Percentiles rank a stretch among this genome's conserved stretches.
These are phyloP conservation scores for Phacellophora camtschatica DNA, from an alignment of 30 jellyfish, hydroid and myxozoan species.

Conservation along the genomic window DNA sequence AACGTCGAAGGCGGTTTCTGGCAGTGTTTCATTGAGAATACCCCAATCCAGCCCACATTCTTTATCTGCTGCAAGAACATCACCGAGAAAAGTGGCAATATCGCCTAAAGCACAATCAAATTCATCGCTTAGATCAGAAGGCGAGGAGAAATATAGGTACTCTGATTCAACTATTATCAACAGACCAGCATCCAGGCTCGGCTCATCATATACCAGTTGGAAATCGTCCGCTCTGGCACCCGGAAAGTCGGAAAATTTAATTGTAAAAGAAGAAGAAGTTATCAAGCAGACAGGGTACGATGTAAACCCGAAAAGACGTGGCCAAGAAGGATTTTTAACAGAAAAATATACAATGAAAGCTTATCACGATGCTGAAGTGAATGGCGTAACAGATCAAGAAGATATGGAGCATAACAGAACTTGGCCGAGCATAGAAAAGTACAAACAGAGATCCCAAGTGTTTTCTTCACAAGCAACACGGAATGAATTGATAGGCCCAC, in stretches of 20 bases:
- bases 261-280: background rate
- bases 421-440: slow-evolving; percentile 58
- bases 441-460: background rate
- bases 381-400: too few relatives aligned
- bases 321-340: background rate
- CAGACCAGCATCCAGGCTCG: background rate
- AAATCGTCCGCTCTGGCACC: slow-evolving; percentile 13
- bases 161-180: background rate
- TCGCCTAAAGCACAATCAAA: background rate
- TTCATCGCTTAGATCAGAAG: background rate
- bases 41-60: slow-evolving; percentile 49
- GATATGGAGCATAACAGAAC: slow-evolving; percentile 45
- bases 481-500: background rate
- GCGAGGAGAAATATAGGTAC: background rate
- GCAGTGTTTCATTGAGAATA: background rate
- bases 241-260: background rate
- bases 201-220: slow-evolving; percentile 41
- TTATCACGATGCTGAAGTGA: background rate
- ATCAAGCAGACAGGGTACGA: background rate
- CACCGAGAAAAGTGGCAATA: background rate
- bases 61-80: background rate
- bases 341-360: background rate
- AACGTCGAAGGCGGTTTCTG: background rate
- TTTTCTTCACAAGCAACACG: background rate
- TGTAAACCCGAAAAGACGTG: too few relatives aligned